Conservation (phyloP, 2,113 vertebrate genomes). For the Pungitius pungitius region DNA sequence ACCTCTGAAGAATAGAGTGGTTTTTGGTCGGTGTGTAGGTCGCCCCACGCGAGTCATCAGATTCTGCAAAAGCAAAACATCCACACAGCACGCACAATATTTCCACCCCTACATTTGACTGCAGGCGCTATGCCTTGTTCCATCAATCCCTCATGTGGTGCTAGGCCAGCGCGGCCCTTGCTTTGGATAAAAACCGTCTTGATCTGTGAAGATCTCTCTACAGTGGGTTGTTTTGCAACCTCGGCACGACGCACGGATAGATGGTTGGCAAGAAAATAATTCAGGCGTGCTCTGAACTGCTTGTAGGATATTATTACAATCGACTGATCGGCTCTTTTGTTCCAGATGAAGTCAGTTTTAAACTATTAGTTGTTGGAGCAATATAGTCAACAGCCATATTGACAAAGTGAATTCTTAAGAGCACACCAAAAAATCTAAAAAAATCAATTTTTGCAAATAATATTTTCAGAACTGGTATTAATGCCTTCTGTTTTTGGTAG, state of each 20-base stretch:
- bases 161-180: conserved; percentile 14
- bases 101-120: conserved; percentile 25
- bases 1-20: conserved; percentile 40
- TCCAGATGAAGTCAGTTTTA: not conserved
- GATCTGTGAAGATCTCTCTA: conserved; percentile 15
- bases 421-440: not conserved
- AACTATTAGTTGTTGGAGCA: not conserved
- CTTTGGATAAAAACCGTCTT: conserved; percentile 17
- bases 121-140: conserved; percentile 15
- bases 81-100: conserved; percentile 25
- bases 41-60: conserved; percentile 6
- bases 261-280: not conserved
- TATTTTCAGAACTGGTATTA: not conserved
- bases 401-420: not conserved
- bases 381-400: not conserved
- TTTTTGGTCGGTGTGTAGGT: conserved; percentile 39
- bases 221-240: not conserved
- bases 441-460: too few relatives aligned
- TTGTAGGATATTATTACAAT: not conserved
- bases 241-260: conserved; percentile 2
- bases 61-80: conserved; percentile 38
- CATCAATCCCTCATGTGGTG: conserved; percentile 15
- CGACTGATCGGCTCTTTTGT: not conserved
- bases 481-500: not conserved
- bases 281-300: not conserved